Percentiles rank a stretch among this genome's conserved stretches.
These are phyloP conservation scores for Rhagoletis zephyria DNA, from an alignment of 1,140 invertebrate genomes.

Conservation along the genomic window DNA sequence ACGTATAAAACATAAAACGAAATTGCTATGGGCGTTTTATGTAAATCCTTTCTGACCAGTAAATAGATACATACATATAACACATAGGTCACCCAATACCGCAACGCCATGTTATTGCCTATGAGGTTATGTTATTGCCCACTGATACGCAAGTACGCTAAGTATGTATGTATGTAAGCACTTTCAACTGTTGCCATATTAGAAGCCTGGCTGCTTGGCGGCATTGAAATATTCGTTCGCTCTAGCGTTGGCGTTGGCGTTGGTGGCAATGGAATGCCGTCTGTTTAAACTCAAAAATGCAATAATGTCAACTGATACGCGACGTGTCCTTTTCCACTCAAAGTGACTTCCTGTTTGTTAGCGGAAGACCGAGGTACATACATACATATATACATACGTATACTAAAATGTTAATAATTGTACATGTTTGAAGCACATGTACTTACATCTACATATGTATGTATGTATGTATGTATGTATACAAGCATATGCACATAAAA, in stretches of 20 bases:
- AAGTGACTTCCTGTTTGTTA: constrained; percentile 6
- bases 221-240: constrained; percentile 46
- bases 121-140: no score
- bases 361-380: neutral
- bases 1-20: no score
- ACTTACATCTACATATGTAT: neutral
- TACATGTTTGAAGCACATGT: neutral
- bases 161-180: no score
- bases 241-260: neutral
- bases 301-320: constrained; percentile 46
- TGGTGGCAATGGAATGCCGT: neutral
- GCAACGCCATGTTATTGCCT: neutral
- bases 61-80: no score
- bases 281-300: constrained; percentile 34
- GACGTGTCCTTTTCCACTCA: constrained; percentile 32
- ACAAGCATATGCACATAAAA: no score
- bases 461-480: neutral
- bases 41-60: no score
- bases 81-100: neutral
- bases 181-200: no score
- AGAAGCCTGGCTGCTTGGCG: neutral
- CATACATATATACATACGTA: neutral
- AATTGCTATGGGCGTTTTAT: no score
- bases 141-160: no score
- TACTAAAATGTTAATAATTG: neutral